Evolutionary conservation across 2,888 invertebrate species (phyloP).

Genomic region (Sphaerolaimus hirsutus): DNA sequence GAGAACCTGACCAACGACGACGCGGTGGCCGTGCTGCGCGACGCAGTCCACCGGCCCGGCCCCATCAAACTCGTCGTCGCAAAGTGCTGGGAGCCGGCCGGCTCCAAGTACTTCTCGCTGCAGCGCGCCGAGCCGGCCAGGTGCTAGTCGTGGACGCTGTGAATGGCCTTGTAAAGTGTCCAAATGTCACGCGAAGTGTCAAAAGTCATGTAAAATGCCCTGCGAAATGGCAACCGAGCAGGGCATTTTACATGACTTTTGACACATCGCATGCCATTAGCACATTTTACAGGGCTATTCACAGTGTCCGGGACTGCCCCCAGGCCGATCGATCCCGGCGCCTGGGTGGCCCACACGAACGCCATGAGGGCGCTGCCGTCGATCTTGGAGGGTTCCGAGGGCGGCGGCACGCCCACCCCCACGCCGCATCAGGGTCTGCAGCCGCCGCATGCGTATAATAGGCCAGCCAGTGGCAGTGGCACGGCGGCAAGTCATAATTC

Average conservation of each 20-base stretch:
- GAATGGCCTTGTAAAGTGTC: no score
- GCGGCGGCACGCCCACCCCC: slow-evolving; percentile 21
- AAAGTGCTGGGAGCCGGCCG: slow-evolving; percentile 97
- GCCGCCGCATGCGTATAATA: not conserved
- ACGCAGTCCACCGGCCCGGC: slow-evolving; percentile 89
- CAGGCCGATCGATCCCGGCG: slow-evolving; percentile 94
- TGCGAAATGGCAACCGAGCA: no score
- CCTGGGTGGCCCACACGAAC: slow-evolving; percentile 98
- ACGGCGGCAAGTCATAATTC: not conserved
- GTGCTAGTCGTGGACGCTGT: no score
- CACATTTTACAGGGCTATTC: no score
- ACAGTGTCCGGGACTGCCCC: no score
- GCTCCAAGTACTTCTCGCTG: slow-evolving; percentile 93
- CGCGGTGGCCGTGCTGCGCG: slow-evolving; percentile 77
- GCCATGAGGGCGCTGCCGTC: slow-evolving; percentile 42
- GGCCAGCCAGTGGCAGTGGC: no score
- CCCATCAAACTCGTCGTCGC: slow-evolving; percentile 95
- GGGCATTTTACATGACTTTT: no score
- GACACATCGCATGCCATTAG: no score
- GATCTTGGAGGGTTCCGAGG: slow-evolving; percentile 17
- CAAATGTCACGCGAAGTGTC: no score
- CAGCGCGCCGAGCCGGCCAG: slow-evolving; percentile 41
- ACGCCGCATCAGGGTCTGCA: not conserved
- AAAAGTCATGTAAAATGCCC: no score
- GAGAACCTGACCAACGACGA: slow-evolving; percentile 99